Conservation (phyloP, 2,888 invertebrate species). For the Heliconius aoede region DNA sequence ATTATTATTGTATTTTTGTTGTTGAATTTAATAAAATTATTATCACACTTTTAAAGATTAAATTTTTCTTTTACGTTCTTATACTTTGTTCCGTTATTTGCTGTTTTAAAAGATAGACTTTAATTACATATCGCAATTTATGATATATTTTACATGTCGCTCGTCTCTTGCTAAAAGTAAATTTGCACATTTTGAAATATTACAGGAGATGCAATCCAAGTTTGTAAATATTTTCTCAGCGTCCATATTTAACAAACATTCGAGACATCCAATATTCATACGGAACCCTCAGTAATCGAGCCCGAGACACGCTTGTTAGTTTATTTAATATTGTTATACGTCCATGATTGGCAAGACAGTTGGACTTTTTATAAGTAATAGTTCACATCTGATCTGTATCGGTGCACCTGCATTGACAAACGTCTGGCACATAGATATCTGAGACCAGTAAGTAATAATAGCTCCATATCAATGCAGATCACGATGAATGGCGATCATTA, state of each 20-base stretch:
- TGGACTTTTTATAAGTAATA: conserved; percentile 14
- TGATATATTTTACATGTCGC: no score
- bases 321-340: background rate
- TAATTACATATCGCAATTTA: no score
- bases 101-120: no score
- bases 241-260: no score
- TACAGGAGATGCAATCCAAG: no score
- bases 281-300: no score
- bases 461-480: conserved; percentile 72
- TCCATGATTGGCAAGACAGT: background rate
- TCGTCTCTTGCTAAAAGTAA: no score
- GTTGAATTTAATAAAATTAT: conserved; percentile 8
- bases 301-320: no score
- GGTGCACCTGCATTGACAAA: conserved; percentile 54
- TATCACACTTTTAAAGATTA: background rate
- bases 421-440: conserved; percentile 52
- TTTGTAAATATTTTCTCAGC: no score
- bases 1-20: conserved; percentile 44
- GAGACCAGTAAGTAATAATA: conserved; percentile 54
- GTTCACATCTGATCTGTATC: conserved; percentile 35
- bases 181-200: no score
- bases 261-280: no score
- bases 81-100: background rate
- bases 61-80: background rate
- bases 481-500: conserved; percentile 79